Conservation (phyloP, 2,888 invertebrate genomes). For the Glaucopsyche alexis region DNA sequence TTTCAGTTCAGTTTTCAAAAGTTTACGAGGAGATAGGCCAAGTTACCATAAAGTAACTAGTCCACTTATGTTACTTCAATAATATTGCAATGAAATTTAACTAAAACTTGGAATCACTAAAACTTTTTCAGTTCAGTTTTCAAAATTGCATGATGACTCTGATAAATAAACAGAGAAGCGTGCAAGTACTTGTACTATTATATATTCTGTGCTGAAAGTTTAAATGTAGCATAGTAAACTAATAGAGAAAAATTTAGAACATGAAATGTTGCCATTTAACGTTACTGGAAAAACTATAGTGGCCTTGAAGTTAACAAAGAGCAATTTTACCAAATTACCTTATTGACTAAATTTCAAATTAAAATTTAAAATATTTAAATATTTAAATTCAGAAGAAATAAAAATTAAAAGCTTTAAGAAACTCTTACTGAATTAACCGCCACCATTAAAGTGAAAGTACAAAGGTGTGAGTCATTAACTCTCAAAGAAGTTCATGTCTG, state of each 20-base stretch:
- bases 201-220: no score
- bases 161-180: no score
- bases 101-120: no score
- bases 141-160: no score
- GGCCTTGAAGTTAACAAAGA: background rate
- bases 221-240: background rate
- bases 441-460: conserved; percentile 17
- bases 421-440: conserved; percentile 7
- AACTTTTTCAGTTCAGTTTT: no score
- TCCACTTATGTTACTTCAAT: no score
- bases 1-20: no score
- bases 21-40: no score
- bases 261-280: background rate
- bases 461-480: conserved; percentile 11
- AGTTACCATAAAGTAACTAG: no score
- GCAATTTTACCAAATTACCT: background rate
- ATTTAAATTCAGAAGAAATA: background rate
- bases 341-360: background rate
- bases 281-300: background rate
- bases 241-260: background rate
- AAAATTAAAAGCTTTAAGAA: conserved; percentile 1
- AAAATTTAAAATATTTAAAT: background rate
- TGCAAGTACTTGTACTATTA: no score
- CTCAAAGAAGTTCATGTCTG: conserved; percentile 13
- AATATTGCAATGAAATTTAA: no score